These are phyloP conservation scores for Colletes latitarsis DNA, from an alignment of 1,140 invertebrate genomes.

Conservation along the genomic window DNA sequence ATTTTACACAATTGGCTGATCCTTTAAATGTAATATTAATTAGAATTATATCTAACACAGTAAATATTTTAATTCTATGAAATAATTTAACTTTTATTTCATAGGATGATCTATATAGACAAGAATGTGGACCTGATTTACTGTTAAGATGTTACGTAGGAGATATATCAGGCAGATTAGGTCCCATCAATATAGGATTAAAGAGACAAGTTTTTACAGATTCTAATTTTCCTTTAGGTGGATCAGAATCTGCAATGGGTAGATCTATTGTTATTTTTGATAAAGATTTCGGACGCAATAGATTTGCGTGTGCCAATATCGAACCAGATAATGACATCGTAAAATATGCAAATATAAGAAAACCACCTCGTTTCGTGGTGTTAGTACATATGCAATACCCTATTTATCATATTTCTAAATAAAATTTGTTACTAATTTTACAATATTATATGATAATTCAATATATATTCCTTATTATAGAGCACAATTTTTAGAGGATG, in stretches of 20 bases:
- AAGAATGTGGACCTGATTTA: constrained; percentile 93
- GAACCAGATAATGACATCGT: constrained; percentile 94
- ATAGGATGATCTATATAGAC: constrained; percentile 90
- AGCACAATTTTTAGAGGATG: constrained; percentile 91
- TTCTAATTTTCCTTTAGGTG: constrained; percentile 92
- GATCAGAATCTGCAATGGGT: constrained; percentile 88
- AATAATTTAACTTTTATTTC: constrained; percentile 45
- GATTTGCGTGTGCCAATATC: constrained; percentile 95
- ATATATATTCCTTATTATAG: constrained; percentile 77
- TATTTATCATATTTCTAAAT: neutral
- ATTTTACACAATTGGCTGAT: constrained; percentile 93
- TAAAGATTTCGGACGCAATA: constrained; percentile 85
- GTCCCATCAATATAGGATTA: constrained; percentile 91
- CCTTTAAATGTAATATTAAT: constrained; percentile 88
- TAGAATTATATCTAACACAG: neutral
- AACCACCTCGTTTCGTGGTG: constrained; percentile 93
- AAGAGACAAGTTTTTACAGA: constrained; percentile 91
- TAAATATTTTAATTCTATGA: neutral
- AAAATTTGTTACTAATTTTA: constrained; percentile 8
- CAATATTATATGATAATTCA: neutral
- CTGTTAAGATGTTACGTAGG: constrained; percentile 96
- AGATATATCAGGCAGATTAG: constrained; percentile 92
- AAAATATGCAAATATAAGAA: constrained; percentile 93
- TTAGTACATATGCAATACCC: constrained; percentile 81
- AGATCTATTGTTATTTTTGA: constrained; percentile 93